A percentile compares a stretch with the other conserved stretches of the same genome.
Conservation (phyloP, 2,797 vertebrate genomes). For the Hirundo rustica region DNA sequence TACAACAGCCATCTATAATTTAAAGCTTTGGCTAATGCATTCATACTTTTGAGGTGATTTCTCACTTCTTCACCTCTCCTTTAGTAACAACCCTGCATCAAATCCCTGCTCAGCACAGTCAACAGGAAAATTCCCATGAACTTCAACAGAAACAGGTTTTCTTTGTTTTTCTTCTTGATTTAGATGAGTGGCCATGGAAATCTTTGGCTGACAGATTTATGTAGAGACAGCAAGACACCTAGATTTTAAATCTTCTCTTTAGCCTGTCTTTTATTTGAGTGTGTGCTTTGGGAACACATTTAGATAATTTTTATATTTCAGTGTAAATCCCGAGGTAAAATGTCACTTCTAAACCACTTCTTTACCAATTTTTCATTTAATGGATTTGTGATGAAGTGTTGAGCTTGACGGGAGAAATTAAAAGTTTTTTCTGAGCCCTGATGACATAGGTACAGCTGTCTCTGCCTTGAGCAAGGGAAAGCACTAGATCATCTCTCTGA, state of each 20-base stretch:
- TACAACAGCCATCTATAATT: neutral
- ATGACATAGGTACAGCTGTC: neutral
- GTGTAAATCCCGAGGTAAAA: neutral
- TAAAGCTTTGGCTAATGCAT: neutral
- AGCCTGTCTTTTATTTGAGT: neutral
- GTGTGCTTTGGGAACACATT: conserved; percentile 2
- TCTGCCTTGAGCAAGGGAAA: neutral
- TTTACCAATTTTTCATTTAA: conserved; percentile 17
- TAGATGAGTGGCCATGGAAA: conserved; percentile 7
- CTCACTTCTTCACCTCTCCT: neutral
- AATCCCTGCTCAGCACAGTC: neutral
- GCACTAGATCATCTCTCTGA: conserved; percentile 25
- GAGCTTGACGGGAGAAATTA: neutral
- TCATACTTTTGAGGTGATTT: neutral
- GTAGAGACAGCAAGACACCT: conserved; percentile 1
- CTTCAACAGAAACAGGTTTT: conserved; percentile 6
- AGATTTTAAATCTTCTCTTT: conserved; percentile 31
- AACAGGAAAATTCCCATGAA: conserved; percentile 34
- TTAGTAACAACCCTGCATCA: neutral
- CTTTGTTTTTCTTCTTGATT: conserved; percentile 37
- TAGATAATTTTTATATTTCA: conserved; percentile 54
- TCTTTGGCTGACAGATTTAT: conserved; percentile 59
- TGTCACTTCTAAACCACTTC: neutral
- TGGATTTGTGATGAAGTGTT: neutral
- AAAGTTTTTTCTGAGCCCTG: conserved; percentile 15